Conservation (phyloP, 2,797 vertebrate species). For the Novumbra hubbsi region DNA sequence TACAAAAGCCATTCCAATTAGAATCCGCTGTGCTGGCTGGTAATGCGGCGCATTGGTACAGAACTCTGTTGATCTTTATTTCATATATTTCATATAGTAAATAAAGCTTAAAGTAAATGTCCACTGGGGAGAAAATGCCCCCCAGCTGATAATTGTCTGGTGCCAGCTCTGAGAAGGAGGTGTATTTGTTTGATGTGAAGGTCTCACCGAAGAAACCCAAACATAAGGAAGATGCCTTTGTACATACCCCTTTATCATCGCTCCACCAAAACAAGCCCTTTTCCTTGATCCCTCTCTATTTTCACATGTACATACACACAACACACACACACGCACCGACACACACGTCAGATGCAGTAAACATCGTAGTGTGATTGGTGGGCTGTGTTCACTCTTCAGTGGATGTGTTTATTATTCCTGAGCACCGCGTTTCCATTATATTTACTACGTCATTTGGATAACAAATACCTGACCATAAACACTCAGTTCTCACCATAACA, state of each 20-base stretch:
- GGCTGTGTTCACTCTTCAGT: slow-evolving; percentile 39
- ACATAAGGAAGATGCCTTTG: not conserved
- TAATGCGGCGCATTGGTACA: too few relatives aligned
- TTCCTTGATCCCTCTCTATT: not conserved
- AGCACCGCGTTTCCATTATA: slow-evolving; percentile 35
- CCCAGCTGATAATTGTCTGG: too few relatives aligned
- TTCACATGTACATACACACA: not conserved
- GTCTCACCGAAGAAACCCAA: not conserved
- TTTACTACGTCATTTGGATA: slow-evolving; percentile 26
- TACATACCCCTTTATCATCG: not conserved
- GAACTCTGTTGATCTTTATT: too few relatives aligned
- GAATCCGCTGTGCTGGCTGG: too few relatives aligned
- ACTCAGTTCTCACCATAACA: not conserved
- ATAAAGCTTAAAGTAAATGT: too few relatives aligned
- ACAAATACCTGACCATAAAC: not conserved
- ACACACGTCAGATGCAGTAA: slow-evolving; percentile 6
- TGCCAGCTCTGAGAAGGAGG: not conserved
- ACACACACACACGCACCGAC: not conserved
- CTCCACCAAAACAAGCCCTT: not conserved
- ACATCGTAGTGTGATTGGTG: slow-evolving; percentile 36
- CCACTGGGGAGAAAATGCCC: too few relatives aligned
- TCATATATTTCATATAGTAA: too few relatives aligned
- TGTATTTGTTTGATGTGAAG: not conserved
- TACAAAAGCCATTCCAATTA: too few relatives aligned
- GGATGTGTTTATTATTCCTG: slow-evolving; percentile 20